Evolutionary conservation across 2,113 vertebrate genomes (phyloP).

Genomic region (Serinus canaria): DNA sequence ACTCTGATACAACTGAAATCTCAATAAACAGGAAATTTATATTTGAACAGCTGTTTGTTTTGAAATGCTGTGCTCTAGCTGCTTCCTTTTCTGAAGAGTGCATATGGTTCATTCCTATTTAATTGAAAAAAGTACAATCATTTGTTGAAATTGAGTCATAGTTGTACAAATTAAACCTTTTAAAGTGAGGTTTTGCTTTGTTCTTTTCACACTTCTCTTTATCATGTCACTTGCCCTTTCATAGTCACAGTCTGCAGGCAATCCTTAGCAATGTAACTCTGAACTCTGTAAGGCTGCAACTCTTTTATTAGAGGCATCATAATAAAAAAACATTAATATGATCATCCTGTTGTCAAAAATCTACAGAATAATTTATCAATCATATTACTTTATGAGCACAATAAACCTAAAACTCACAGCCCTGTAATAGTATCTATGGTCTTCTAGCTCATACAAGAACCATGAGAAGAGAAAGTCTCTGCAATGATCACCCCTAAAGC

Average conservation of each 20-base stretch:
- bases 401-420: background rate
- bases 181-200: background rate
- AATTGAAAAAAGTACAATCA: background rate
- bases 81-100: constrained; percentile 21
- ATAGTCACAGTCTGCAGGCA: background rate
- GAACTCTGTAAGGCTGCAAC: background rate
- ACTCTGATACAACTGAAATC: constrained; percentile 66
- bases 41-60: constrained; percentile 72
- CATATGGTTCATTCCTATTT: background rate
- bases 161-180: background rate
- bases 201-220: background rate
- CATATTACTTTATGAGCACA: background rate
- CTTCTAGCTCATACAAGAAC: background rate
- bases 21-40: constrained; percentile 75
- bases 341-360: background rate
- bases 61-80: constrained; percentile 37
- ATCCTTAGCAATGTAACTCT: background rate
- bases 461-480: background rate
- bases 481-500: background rate
- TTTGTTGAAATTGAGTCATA: background rate
- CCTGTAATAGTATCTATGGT: background rate
- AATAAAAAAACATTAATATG: background rate
- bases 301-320: background rate
- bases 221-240: background rate
- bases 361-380: background rate